These are phyloP conservation scores for Drosophila orosa DNA, from an alignment of 1,140 invertebrate genomes.

Conservation along the genomic window DNA sequence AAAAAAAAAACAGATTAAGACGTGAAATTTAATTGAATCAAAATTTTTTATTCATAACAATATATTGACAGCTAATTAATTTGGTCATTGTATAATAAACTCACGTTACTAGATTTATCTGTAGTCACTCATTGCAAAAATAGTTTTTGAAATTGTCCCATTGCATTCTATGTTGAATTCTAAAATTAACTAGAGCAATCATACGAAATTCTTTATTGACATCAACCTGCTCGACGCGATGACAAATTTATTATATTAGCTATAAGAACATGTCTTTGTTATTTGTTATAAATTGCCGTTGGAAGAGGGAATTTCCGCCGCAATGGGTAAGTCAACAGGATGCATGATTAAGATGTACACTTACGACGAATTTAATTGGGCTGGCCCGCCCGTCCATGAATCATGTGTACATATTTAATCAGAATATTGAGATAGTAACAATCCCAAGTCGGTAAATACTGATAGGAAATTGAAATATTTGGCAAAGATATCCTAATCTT, in stretches of 20 bases:
- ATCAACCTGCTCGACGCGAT: conserved; percentile 3
- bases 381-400: not conserved
- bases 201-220: conserved; percentile 17
- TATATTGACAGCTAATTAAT: not conserved
- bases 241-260: conserved; percentile 32
- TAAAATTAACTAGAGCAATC: conserved; percentile 25
- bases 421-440: conserved; percentile 5
- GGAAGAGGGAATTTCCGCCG: conserved; percentile 3
- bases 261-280: conserved; percentile 1
- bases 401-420: conserved; percentile 1
- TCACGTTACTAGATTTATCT: not conserved
- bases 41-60: not conserved
- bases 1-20: not conserved
- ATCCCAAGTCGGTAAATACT: not conserved
- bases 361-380: conserved; percentile 9
- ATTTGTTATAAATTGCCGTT: not conserved
- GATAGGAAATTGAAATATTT: conserved; percentile 9
- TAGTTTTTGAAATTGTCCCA: not conserved
- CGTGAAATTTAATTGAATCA: not conserved
- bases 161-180: not conserved
- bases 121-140: not conserved
- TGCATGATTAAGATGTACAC: conserved; percentile 29
- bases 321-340: conserved; percentile 40
- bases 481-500: conserved; percentile 23
- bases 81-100: not conserved